Evolutionary conservation across 2,113 vertebrate species (phyloP).

Genomic region (Melozone crissalis): DNA sequence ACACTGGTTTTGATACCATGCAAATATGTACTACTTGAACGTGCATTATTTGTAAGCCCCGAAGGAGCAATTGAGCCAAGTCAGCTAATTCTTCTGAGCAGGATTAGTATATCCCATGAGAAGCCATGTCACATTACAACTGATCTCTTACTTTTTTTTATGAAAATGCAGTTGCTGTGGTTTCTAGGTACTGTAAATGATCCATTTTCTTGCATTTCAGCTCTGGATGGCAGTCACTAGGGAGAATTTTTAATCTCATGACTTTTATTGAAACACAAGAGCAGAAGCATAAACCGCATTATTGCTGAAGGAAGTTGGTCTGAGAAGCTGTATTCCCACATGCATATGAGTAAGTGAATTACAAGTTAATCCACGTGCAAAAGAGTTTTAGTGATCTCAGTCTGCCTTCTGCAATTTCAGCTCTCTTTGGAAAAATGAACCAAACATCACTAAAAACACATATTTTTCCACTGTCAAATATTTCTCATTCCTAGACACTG

Average conservation of each 20-base stretch:
- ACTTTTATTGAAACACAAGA: constrained; percentile 73
- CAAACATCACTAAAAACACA: constrained; percentile 30
- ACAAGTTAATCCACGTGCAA: constrained; percentile 77
- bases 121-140: constrained; percentile 40
- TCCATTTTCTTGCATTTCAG: constrained; percentile 43
- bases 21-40: not conserved
- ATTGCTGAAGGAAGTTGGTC: constrained; percentile 59
- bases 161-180: not conserved
- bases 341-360: constrained; percentile 73
- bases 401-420: constrained; percentile 56
- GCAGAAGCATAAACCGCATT: constrained; percentile 61
- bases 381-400: constrained; percentile 68
- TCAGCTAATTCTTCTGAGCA: constrained; percentile 53
- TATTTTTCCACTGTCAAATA: constrained; percentile 50
- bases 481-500: constrained; percentile 32
- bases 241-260: constrained; percentile 75
- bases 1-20: constrained; percentile 25
- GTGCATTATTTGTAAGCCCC: constrained; percentile 48
- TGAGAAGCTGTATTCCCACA: constrained; percentile 66
- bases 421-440: constrained; percentile 45
- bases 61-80: constrained; percentile 28
- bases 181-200: constrained; percentile 15
- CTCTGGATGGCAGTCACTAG: constrained; percentile 60
- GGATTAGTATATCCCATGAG: constrained; percentile 54
- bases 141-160: constrained; percentile 18